Conservation (phyloP, 2,888 invertebrate genomes). For the Cephus sareptanus region DNA sequence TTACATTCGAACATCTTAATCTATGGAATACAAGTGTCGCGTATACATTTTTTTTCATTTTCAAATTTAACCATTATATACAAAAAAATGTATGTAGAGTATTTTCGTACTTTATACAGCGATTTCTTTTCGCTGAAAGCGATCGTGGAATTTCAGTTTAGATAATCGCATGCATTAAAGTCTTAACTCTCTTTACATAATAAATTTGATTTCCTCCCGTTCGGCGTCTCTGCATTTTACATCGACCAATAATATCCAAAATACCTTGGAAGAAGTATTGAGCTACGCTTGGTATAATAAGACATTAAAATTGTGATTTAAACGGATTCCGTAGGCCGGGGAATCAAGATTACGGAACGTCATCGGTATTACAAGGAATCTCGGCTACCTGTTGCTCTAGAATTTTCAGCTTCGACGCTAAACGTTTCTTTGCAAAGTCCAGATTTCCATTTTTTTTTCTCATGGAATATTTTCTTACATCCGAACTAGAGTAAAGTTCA, state of each 20-base stretch:
- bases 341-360: background rate
- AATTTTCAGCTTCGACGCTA: background rate
- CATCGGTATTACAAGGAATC: background rate
- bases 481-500: no score
- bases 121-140: background rate
- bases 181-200: constrained; percentile 19
- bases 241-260: background rate
- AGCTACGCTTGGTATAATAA: background rate
- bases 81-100: background rate
- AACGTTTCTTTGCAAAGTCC: background rate
- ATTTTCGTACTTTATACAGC: background rate
- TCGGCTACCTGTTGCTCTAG: background rate
- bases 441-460: background rate
- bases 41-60: background rate
- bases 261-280: background rate
- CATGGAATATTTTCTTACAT: background rate
- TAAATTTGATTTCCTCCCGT: constrained; percentile 13
- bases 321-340: background rate
- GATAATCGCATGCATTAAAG: constrained; percentile 19
- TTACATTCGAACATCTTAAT: background rate
- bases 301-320: background rate
- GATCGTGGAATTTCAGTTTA: background rate
- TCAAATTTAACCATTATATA: background rate
- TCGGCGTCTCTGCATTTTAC: constrained; percentile 2
- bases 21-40: background rate